phyloP scores from a whole-genome alignment of 2,888 invertebrate genomes.

The Pollenia amentaria region DNA sequence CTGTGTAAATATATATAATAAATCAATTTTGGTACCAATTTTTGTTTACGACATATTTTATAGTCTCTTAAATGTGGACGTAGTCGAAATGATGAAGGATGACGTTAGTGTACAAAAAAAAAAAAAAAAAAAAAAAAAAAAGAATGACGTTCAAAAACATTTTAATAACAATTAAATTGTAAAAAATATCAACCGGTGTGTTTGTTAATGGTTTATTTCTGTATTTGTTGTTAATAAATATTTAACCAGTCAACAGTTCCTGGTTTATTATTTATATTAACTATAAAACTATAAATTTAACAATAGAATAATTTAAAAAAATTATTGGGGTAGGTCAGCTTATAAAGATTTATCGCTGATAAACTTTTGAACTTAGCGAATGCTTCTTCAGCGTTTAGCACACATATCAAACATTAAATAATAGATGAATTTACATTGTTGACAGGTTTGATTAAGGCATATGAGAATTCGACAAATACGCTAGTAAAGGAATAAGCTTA shows the following conservation, averaged over 20 bases:
- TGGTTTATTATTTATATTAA: no score
- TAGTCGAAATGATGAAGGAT: no score
- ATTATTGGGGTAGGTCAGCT: constrained; percentile 46
- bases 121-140: no score
- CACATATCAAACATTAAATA: constrained; percentile 30
- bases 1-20: no score
- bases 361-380: background rate
- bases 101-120: no score
- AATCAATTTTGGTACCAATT: no score
- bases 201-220: background rate
- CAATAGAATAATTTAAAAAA: background rate
- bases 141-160: background rate
- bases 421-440: background rate
- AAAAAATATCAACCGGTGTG: background rate
- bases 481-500: background rate
- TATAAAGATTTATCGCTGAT: constrained; percentile 41
- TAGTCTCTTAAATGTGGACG: no score
- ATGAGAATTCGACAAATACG: background rate
- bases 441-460: background rate
- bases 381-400: background rate
- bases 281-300: background rate
- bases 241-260: no score
- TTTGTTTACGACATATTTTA: no score
- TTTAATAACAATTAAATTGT: constrained; percentile 11
- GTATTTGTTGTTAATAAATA: no score